Percentiles rank a stretch among this genome's conserved stretches.
Conservation (phyloP, 2,888 invertebrate genomes). For the Lacanobia wlatinum region DNA sequence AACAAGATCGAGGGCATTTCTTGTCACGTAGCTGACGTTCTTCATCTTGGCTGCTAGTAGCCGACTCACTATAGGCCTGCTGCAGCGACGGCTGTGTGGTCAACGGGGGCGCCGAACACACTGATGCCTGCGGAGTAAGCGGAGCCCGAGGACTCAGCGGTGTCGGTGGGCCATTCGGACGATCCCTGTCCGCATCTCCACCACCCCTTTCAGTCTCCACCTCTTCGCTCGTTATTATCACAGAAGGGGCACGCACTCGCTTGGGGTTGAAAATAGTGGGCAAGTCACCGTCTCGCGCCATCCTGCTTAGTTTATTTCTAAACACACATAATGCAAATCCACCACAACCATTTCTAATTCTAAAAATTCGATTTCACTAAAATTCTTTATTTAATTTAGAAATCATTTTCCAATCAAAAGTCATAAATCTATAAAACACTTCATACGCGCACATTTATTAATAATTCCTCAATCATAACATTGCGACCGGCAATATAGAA, state of each 20-base stretch:
- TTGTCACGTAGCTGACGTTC: constrained; percentile 88
- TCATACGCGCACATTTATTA: constrained; percentile 21
- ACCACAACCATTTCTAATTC: constrained; percentile 46
- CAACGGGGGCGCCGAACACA: constrained; percentile 88
- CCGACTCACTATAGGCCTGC: constrained; percentile 88
- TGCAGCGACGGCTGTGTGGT: constrained; percentile 88
- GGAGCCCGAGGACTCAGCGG: constrained; percentile 86
- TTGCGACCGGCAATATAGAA: constrained; percentile 11
- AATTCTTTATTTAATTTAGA: constrained; percentile 23
- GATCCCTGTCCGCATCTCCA: constrained; percentile 81
- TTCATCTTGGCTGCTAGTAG: constrained; percentile 92
- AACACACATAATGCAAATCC: constrained; percentile 64
- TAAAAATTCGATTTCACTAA: constrained; percentile 28
- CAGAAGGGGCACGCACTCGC: constrained; percentile 92
- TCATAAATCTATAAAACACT: constrained; percentile 26
- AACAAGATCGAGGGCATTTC: constrained; percentile 94
- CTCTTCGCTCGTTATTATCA: constrained; percentile 93
- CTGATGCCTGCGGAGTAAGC: constrained; percentile 86
- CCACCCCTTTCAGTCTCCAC: constrained; percentile 82
- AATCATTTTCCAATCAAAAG: constrained; percentile 35
- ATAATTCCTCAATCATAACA: constrained; percentile 37
- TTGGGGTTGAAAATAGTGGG: constrained; percentile 96
- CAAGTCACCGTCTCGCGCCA: constrained; percentile 94
- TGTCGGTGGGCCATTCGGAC: constrained; percentile 87
- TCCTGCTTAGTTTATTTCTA: constrained; percentile 72